A percentile compares a stretch with the other conserved stretches of the same genome.
Conservation (phyloP, 2,797 vertebrate species). For the Pyrrhura leucotis region DNA sequence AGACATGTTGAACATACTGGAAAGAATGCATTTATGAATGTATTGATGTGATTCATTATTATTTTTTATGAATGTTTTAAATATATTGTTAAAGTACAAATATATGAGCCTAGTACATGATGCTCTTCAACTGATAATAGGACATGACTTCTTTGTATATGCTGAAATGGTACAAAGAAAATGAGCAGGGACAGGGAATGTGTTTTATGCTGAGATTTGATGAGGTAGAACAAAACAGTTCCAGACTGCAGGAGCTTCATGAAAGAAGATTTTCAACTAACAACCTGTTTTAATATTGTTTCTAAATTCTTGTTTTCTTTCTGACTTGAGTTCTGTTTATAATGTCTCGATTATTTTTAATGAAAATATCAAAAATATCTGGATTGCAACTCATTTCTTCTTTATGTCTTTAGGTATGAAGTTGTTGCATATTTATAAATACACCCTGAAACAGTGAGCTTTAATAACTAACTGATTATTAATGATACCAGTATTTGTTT, state of each 20-base stretch:
- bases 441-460: not conserved
- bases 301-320: not conserved
- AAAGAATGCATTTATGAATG: not conserved
- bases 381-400: not conserved
- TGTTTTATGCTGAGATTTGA: slow-evolving; percentile 12
- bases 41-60: not conserved
- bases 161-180: not conserved
- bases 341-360: not conserved
- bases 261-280: not conserved
- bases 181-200: not conserved
- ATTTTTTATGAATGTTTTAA: not conserved
- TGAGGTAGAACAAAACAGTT: not conserved
- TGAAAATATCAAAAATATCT: not conserved
- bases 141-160: not conserved
- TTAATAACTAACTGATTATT: not conserved
- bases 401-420: not conserved
- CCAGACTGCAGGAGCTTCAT: not conserved
- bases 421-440: not conserved
- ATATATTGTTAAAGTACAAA: not conserved
- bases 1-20: not conserved
- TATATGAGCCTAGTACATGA: not conserved
- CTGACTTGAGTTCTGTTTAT: not conserved
- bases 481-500: not conserved
- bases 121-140: not conserved
- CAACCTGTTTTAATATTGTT: not conserved